These are phyloP conservation scores for Rhabdomys dilectus DNA, from an alignment of 2,113 vertebrate genomes.

Conservation along the genomic window DNA sequence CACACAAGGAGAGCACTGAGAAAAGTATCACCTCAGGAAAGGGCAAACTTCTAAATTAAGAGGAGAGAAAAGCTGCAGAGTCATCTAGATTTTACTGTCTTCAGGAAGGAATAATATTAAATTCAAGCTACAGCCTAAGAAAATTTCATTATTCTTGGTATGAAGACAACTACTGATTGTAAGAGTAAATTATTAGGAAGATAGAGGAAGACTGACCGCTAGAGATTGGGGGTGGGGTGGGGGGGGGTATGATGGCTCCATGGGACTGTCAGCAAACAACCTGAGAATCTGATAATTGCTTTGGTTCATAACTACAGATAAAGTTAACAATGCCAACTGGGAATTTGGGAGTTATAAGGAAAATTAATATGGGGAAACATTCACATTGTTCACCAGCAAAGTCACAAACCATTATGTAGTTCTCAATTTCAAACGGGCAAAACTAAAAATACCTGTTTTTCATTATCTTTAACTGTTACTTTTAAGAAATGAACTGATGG, in stretches of 20 bases:
- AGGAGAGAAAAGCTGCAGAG: not conserved
- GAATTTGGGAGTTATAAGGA: not conserved
- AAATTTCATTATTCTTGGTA: not conserved
- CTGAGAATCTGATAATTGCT: not conserved
- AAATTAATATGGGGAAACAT: not conserved
- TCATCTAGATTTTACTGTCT: not conserved
- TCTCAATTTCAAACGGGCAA: constrained; percentile 12
- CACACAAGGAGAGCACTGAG: not conserved
- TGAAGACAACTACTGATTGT: not conserved
- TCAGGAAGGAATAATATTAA: not conserved
- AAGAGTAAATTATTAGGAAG: not conserved
- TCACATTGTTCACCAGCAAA: not conserved
- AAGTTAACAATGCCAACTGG: not conserved
- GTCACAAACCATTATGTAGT: not conserved
- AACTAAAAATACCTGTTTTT: not conserved
- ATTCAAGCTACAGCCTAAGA: not conserved
- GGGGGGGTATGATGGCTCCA: not conserved
- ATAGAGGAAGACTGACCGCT: not conserved
- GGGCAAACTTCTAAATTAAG: not conserved
- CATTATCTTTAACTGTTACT: not conserved
- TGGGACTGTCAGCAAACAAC: not conserved
- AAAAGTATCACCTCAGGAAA: not conserved
- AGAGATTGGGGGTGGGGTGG: not conserved
- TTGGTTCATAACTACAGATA: not conserved
- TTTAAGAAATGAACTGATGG: not conserved